phyloP scores from a whole-genome alignment of 2,113 vertebrate species.

The Myotis davidii region DNA sequence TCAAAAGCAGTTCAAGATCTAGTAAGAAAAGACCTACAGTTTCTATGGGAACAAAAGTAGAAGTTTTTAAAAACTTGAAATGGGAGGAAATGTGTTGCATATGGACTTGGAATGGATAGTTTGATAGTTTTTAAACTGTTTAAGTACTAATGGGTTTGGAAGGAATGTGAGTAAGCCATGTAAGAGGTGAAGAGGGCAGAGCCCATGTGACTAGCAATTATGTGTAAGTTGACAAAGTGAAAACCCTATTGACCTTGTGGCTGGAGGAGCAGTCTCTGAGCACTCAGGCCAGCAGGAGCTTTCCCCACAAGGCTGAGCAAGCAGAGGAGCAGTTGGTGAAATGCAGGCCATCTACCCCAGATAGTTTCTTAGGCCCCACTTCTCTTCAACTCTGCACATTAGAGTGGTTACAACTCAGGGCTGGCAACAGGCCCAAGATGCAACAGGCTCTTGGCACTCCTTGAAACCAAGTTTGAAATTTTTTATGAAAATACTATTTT shows the following conservation, averaged over 20 bases:
- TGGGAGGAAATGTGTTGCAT: background rate
- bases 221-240: background rate
- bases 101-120: background rate
- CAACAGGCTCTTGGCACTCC: background rate
- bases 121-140: background rate
- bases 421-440: background rate
- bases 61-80: background rate
- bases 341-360: fast-evolving
- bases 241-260: background rate
- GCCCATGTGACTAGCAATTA: background rate
- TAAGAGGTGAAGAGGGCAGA: background rate
- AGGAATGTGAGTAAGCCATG: background rate
- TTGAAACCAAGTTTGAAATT: background rate
- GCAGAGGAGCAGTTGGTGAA: background rate
- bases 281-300: background rate
- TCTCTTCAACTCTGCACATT: background rate
- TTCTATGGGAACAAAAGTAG: slow-evolving; percentile 10
- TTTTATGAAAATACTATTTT: background rate
- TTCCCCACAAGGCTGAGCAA: background rate
- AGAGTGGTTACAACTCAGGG: background rate
- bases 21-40: background rate
- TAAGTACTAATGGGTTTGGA: background rate
- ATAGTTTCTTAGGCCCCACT: fast-evolving
- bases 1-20: background rate
- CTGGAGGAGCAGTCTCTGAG: background rate